phyloP scores from a whole-genome alignment of 2,797 vertebrate species.

The Chiloscyllium punctatum region DNA sequence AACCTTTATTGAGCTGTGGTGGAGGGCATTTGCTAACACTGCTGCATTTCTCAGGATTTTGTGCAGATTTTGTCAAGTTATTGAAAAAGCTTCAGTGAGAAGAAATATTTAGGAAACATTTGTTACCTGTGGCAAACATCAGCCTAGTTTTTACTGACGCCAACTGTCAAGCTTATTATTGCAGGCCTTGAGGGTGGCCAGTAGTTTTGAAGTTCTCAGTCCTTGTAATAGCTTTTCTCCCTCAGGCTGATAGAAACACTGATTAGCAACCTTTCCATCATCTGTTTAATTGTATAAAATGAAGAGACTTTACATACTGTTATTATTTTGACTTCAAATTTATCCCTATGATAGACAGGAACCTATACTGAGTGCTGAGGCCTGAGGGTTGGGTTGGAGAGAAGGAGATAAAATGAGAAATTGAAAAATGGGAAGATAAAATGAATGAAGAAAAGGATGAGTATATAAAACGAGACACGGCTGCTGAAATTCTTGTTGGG shows the following conservation, averaged over 20 bases:
- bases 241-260: background rate
- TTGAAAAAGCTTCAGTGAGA: constrained; percentile 49
- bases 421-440: background rate
- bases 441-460: background rate
- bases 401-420: background rate
- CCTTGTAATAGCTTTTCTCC: background rate
- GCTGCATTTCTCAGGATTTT: background rate
- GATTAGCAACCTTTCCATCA: background rate
- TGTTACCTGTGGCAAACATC: constrained; percentile 57
- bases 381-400: background rate
- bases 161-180: constrained; percentile 59
- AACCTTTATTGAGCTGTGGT: background rate
- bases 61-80: constrained; percentile 44
- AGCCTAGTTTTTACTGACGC: constrained; percentile 66
- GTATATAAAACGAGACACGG: background rate
- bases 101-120: constrained; percentile 55
- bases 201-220: constrained; percentile 26
- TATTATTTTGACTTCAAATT: background rate
- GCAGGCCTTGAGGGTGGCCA: constrained; percentile 49
- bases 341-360: background rate
- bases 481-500: background rate
- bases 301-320: constrained; percentile 10
- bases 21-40: background rate
- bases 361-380: background rate
- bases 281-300: constrained; percentile 6